Conservation (phyloP, 2,797 vertebrate genomes). For the Syngnathus acus region DNA sequence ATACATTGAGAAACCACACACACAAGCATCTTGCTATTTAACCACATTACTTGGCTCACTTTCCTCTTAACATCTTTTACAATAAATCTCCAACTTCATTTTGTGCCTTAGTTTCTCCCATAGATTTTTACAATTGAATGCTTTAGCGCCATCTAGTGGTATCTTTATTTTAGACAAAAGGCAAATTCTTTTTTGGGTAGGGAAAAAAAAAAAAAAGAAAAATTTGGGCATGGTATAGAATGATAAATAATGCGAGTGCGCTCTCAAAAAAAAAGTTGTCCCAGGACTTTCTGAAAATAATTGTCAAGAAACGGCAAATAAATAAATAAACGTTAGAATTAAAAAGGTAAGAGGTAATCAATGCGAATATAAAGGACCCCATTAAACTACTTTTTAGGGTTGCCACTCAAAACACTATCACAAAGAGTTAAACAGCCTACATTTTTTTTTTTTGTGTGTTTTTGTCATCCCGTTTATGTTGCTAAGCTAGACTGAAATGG, state of each 20-base stretch:
- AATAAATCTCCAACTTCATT: neutral
- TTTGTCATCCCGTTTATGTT: neutral
- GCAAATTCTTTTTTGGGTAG: too few species aligned
- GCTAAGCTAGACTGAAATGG: neutral
- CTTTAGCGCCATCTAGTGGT: neutral
- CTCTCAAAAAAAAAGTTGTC: neutral
- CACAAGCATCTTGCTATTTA: neutral
- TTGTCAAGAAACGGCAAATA: neutral
- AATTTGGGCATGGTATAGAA: neutral
- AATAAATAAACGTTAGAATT: conserved; percentile 1
- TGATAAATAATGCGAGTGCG: neutral
- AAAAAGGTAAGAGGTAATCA: conserved; percentile 8
- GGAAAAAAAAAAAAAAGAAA: neutral
- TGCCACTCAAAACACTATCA: conserved; percentile 4
- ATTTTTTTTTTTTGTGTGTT: neutral
- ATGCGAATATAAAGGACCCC: conserved; percentile 5
- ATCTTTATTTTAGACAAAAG: too few species aligned
- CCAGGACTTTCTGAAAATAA: neutral
- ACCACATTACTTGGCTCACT: neutral
- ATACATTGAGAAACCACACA: neutral
- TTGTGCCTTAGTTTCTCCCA: neutral
- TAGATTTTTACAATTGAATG: neutral
- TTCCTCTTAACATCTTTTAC: neutral
- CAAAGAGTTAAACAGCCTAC: conserved; percentile 5
- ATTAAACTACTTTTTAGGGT: conserved; percentile 1